A percentile compares a stretch with the other conserved stretches of the same genome.
These are phyloP conservation scores for Lindbergichthys nudifrons DNA, from an alignment of 2,797 vertebrate species.

Conservation along the genomic window DNA sequence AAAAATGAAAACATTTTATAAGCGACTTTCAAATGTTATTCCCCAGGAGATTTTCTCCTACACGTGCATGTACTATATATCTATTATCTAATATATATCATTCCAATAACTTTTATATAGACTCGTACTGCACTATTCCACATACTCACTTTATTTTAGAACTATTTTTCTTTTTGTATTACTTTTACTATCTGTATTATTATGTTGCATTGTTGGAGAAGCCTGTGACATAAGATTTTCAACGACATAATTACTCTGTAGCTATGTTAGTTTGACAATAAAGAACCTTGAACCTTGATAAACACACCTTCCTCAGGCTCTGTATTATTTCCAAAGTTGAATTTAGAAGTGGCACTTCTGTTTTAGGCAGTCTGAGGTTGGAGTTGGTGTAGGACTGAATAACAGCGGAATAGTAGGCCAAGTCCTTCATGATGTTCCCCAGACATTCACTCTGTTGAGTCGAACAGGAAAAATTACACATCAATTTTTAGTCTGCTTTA, in stretches of 20 bases:
- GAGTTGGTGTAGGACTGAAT: conserved; percentile 61
- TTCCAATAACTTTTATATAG: too few species aligned
- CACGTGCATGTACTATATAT: too few species aligned
- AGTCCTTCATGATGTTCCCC: conserved; percentile 85
- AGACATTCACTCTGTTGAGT: conserved; percentile 86
- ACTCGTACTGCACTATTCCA: too few species aligned
- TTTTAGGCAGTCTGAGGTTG: neutral
- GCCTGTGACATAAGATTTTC: too few species aligned
- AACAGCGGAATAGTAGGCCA: conserved; percentile 78
- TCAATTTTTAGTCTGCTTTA: neutral
- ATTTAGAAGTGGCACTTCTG: conserved; percentile 24
- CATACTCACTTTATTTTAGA: too few species aligned
- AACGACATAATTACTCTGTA: too few species aligned
- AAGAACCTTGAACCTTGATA: too few species aligned
- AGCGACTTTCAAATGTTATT: conserved; percentile 50
- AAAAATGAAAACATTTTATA: conserved; percentile 58
- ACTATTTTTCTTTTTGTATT: too few species aligned
- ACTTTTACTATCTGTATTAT: too few species aligned
- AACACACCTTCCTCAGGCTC: conserved; percentile 60
- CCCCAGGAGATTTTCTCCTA: conserved; percentile 51
- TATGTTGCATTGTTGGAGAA: too few species aligned
- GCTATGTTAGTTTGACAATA: too few species aligned
- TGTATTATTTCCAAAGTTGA: conserved; percentile 49
- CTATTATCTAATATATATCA: too few species aligned
- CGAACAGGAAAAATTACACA: neutral